phyloP scores from a whole-genome alignment of 1,140 invertebrate species.

The Charaxes varanes region DNA sequence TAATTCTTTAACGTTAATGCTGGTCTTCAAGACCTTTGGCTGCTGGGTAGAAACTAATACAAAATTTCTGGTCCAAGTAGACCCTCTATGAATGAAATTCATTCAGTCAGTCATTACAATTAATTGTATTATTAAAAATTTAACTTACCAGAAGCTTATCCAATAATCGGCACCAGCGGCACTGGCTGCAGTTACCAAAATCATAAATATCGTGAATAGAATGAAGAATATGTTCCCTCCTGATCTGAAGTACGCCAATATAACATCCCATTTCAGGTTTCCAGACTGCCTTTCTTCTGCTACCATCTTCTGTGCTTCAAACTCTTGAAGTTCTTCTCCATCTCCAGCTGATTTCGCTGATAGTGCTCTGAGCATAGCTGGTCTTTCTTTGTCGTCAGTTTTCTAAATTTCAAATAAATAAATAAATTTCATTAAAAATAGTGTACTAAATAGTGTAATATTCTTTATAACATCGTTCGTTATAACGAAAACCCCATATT shows the following conservation, averaged over 20 bases:
- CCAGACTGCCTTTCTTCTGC: constrained; percentile 74
- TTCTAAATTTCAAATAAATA: constrained; percentile 25
- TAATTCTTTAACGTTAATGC: too few species aligned
- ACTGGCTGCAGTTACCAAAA: constrained; percentile 66
- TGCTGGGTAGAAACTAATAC: too few species aligned
- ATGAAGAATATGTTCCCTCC: constrained; percentile 71
- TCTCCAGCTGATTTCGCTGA: constrained; percentile 36
- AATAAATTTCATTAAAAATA: too few species aligned
- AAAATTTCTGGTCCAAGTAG: too few species aligned
- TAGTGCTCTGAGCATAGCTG: constrained; percentile 24
- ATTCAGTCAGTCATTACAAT: too few species aligned
- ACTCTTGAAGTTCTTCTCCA: constrained; percentile 65
- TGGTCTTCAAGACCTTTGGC: too few species aligned
- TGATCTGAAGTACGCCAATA: constrained; percentile 68
- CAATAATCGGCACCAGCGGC: constrained; percentile 81
- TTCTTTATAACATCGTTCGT: too few species aligned
- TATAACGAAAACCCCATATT: too few species aligned
- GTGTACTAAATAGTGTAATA: too few species aligned
- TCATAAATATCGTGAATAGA: constrained; percentile 57
- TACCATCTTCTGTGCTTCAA: constrained; percentile 51
- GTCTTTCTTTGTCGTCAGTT: constrained; percentile 36
- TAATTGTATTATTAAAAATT: too few species aligned
- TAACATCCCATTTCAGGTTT: constrained; percentile 75
- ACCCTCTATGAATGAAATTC: too few species aligned
- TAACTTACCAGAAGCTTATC: constrained; percentile 82